Percentiles rank a stretch among this genome's conserved stretches.
Evolutionary conservation across 2,797 vertebrate genomes (phyloP).

Genomic region (Astyanax mexicanus): DNA sequence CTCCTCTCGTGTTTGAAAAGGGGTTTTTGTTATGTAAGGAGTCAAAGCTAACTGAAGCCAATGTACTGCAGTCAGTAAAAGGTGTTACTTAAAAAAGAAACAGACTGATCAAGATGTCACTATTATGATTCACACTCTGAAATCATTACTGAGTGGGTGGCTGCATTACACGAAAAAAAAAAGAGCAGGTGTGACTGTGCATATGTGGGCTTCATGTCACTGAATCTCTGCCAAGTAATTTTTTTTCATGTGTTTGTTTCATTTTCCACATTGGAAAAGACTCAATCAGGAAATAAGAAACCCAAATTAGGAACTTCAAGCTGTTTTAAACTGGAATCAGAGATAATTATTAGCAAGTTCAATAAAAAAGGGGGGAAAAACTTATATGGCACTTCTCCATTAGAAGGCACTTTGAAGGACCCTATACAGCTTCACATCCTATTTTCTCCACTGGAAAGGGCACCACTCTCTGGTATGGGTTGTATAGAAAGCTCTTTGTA

Average conservation of each 20-base stretch:
- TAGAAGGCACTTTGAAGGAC: too few species aligned
- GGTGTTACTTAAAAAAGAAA: neutral
- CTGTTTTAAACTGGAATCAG: neutral
- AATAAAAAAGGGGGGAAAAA: neutral
- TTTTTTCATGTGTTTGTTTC: neutral
- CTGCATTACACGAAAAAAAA: neutral
- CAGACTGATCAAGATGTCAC: neutral
- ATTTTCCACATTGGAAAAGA: neutral
- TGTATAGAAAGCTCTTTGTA: too few species aligned
- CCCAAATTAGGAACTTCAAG: neutral
- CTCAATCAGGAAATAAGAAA: neutral
- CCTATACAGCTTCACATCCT: too few species aligned
- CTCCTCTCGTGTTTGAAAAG: slow-evolving; percentile 17
- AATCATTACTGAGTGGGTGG: neutral
- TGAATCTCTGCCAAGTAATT: neutral
- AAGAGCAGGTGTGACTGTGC: neutral
- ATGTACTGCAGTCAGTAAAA: neutral
- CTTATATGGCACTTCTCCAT: too few species aligned
- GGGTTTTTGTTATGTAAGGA: slow-evolving; percentile 10
- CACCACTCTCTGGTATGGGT: too few species aligned
- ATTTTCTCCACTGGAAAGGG: too few species aligned
- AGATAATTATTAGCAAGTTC: neutral
- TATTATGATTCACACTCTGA: neutral
- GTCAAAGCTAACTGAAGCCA: neutral
- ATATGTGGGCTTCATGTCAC: too few species aligned